These are phyloP conservation scores for Chrysogorgia sp. DNA, from an alignment of 92 coral and sea anemone genomes.

Conservation along the genomic window DNA sequence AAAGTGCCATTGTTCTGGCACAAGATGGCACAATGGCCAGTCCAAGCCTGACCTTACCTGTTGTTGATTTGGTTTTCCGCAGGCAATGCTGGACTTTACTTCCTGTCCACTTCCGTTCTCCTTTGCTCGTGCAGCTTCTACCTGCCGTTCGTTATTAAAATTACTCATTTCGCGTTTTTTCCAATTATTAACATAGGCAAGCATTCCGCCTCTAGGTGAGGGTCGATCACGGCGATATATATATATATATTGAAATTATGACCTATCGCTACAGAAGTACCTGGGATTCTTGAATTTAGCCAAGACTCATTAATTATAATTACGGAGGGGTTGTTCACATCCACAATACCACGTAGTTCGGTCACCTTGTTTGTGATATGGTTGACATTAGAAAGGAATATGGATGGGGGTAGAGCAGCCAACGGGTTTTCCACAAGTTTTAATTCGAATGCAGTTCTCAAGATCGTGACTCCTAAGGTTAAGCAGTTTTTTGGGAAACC, in stretches of 20 bases:
- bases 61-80: too few species aligned
- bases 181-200: slow-evolving; percentile 10
- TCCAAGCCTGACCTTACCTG: too few species aligned
- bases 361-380: background rate
- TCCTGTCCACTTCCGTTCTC: too few species aligned
- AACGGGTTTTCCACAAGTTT: background rate
- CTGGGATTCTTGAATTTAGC: slow-evolving; percentile 17
- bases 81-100: too few species aligned
- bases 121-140: too few species aligned
- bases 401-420: background rate
- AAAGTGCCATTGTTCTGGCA: too few species aligned
- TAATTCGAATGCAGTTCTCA: background rate
- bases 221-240: slow-evolving; percentile 23
- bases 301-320: slow-evolving; percentile 12
- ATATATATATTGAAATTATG: slow-evolving; percentile 13
- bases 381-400: background rate
- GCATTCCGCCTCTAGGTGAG: slow-evolving; percentile 13
- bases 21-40: too few species aligned
- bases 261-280: slow-evolving; percentile 4
- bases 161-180: too few species aligned
- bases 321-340: background rate
- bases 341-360: slow-evolving; percentile 1
- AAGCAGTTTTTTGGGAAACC: background rate
- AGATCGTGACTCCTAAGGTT: background rate
- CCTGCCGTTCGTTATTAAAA: too few species aligned